phyloP scores from a whole-genome alignment of 2,888 invertebrate genomes.

The Vanessa cardui region DNA sequence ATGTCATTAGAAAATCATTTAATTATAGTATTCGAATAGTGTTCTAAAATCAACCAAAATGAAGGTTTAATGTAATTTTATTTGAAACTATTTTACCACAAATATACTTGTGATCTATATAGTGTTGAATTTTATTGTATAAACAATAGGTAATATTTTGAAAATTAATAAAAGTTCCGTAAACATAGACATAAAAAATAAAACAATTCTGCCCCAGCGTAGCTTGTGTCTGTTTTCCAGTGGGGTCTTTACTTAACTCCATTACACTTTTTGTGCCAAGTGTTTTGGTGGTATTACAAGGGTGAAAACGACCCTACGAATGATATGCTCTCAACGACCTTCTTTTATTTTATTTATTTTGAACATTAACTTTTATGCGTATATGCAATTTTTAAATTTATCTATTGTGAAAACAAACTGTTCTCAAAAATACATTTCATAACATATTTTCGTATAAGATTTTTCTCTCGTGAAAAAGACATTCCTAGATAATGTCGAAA shows the following conservation, averaged over 20 bases:
- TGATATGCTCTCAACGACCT: constrained; percentile 69
- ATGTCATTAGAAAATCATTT: constrained; percentile 30
- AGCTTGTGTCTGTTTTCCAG: constrained; percentile 64
- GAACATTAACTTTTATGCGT: constrained; percentile 52
- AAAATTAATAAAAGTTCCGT: neutral
- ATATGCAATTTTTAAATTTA: neutral
- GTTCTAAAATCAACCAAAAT: no score
- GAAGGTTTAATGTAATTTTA: no score
- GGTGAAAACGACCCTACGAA: constrained; percentile 80
- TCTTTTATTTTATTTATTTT: constrained; percentile 62
- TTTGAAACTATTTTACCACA: no score
- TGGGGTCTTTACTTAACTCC: constrained; percentile 81
- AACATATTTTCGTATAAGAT: no score
- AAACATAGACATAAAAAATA: constrained; percentile 48
- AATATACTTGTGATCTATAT: no score
- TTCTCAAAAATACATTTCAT: neutral
- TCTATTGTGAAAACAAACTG: neutral
- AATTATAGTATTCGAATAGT: no score
- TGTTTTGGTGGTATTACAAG: constrained; percentile 81
- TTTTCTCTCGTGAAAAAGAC: no score
- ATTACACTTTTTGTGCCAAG: constrained; percentile 82
- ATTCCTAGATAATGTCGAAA: no score
- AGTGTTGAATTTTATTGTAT: no score
- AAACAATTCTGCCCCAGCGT: constrained; percentile 67
- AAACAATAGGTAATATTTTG: neutral